Evolutionary conservation across 1,140 invertebrate species (phyloP), one percentile per base, ranked within the genome.

Genomic region (Calosoma granatense): DNA sequence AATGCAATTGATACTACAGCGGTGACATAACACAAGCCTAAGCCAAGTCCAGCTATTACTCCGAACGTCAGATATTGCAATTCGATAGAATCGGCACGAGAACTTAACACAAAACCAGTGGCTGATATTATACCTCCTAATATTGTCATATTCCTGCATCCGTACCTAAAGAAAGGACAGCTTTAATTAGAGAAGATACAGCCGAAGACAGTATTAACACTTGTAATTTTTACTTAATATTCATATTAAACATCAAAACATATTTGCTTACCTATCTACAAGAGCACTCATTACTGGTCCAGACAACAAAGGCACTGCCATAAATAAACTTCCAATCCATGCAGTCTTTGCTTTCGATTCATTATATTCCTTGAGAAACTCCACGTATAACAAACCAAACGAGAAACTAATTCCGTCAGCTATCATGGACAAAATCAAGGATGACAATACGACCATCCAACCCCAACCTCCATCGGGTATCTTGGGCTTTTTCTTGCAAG

Each of bases 371-470:
- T 85, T 76, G n/a, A 92, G 73, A 65, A 97, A 88, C 65, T 95
- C 86, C 0, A 87, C 85, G 64, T 90, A 92, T 14, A 97, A 79
- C 0, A 96, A 73, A 0, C 94, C 94, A 70, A 96, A 95, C 0
- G 92, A 93, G 67, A 95, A 94, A 22, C 90, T 91, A 9, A 97
- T 85, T 0, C 94, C 94, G 70, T 97, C 94, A n/a, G 92, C 90
- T n/a, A 97, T 88, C 72, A 95, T 82, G 20, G 90, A 92, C 39
- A 94, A 85, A 30, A 94, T 67, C 55, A 96, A 80, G 0, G 90
- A 91, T 0, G 90, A 82, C 2, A 85, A 68, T 0, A 95, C 91
- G 0, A 96, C 88, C 9, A 94, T 80, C 92, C 92, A 95, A 0
- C 92, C 91, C 83, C 84, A 92, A 22, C 82, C 83, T 9, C 85